Evolutionary conservation across 2,113 vertebrate genomes (phyloP).

Genomic region (Rhynchomys soricoides): DNA sequence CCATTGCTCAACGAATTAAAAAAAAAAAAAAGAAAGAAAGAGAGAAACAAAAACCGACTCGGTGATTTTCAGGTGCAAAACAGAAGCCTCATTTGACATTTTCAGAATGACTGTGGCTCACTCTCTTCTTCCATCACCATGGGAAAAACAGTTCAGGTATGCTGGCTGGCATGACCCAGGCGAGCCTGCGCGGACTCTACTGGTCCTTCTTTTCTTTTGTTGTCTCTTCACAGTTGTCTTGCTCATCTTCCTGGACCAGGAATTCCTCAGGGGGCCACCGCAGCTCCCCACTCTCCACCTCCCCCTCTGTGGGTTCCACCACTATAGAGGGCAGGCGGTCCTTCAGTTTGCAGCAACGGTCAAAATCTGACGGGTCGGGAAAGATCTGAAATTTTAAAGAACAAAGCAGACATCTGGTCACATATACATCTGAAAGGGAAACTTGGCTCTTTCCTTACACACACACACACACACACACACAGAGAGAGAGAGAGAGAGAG

Average conservation of each 20-base stretch:
- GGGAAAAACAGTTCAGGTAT: conserved; percentile 80
- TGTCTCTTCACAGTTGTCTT: conserved; percentile 85
- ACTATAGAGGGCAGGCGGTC: conserved; percentile 97
- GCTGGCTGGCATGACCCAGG: conserved; percentile 25
- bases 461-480: background rate
- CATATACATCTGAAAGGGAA: background rate
- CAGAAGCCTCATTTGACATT: conserved; percentile 85
- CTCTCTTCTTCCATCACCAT: conserved; percentile 78
- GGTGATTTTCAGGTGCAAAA: conserved; percentile 88
- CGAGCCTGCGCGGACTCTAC: conserved; percentile 78
- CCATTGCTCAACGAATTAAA: conserved; percentile 79
- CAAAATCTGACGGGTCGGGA: conserved; percentile 96
- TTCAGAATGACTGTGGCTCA: conserved; percentile 78
- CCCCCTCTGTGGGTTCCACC: conserved; percentile 96
- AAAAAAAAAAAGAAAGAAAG: conserved; percentile 75
- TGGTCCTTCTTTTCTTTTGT: conserved; percentile 89
- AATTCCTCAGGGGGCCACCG: conserved; percentile 98
- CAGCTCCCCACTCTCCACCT: conserved; percentile 97
- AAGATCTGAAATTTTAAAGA: conserved; percentile 91
- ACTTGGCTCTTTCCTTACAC: fast-evolving
- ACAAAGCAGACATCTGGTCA: conserved; percentile 65
- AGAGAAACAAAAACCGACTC: conserved; percentile 73
- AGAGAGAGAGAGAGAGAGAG: background rate
- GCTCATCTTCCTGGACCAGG: conserved; percentile 92
- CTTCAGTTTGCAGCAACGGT: conserved; percentile 97